phyloP scores from a whole-genome alignment of 2,113 vertebrate genomes.

The Pristiophorus japonicus region DNA sequence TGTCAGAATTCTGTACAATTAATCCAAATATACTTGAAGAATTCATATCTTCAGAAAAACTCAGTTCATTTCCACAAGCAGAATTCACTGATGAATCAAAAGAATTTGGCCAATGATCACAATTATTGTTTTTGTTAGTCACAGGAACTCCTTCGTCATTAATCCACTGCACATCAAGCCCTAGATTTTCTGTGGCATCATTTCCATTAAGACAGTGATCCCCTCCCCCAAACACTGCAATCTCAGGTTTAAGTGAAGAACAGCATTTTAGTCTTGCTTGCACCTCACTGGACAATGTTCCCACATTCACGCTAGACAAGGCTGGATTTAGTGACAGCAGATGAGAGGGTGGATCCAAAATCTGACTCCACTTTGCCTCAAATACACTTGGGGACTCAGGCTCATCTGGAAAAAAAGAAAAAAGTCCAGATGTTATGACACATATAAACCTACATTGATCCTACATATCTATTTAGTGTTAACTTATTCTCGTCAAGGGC shows the following conservation, averaged over 20 bases:
- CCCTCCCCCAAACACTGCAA: constrained; percentile 49
- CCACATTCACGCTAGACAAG: constrained; percentile 60
- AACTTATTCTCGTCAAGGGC: not conserved
- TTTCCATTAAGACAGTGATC: constrained; percentile 58
- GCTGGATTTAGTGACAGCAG: constrained; percentile 69
- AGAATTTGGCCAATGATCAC: constrained; percentile 49
- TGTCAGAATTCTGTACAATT: constrained; percentile 31
- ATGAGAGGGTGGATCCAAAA: constrained; percentile 74
- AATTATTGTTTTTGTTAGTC: constrained; percentile 53
- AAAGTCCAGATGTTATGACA: not conserved
- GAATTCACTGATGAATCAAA: constrained; percentile 52
- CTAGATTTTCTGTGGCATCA: constrained; percentile 57
- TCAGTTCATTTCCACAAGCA: constrained; percentile 48
- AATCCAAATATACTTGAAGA: not conserved
- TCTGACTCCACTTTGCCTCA: constrained; percentile 90
- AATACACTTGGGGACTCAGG: constrained; percentile 74
- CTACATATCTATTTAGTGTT: not conserved
- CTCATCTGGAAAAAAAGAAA: constrained; percentile 68
- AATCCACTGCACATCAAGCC: constrained; percentile 63
- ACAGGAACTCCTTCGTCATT: constrained; percentile 70
- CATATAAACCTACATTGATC: constrained; percentile 12
- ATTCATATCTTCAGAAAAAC: constrained; percentile 61
- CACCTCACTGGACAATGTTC: constrained; percentile 66
- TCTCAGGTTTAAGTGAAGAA: constrained; percentile 54
- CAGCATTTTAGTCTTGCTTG: constrained; percentile 72